phyloP scores from a whole-genome alignment of 2,888 invertebrate genomes.

The Plagiodera versicolora region DNA sequence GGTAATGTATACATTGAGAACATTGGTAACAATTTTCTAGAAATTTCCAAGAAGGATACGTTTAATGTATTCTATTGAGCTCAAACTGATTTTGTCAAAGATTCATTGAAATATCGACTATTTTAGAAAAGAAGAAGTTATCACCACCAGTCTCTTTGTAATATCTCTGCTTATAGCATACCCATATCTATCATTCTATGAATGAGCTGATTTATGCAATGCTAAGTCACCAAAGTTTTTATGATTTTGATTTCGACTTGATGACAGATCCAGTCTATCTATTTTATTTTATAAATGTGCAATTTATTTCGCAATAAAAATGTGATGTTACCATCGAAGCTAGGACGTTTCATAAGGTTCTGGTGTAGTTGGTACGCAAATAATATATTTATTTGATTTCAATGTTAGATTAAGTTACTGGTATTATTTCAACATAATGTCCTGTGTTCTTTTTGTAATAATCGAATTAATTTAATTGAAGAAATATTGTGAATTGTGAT shows the following conservation, averaged over 20 bases:
- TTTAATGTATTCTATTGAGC: not conserved
- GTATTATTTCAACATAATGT: slow-evolving; percentile 22
- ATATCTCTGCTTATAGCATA: slow-evolving; percentile 24
- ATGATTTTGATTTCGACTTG: slow-evolving; percentile 37
- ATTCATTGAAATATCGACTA: not conserved
- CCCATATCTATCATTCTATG: slow-evolving; percentile 36
- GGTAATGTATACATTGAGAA: slow-evolving; percentile 14
- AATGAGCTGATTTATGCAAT: slow-evolving; percentile 44
- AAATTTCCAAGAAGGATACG: not conserved
- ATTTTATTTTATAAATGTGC: slow-evolving; percentile 41
- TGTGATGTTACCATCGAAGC: slow-evolving; percentile 41
- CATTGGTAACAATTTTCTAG: not conserved
- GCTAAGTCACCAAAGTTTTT: slow-evolving; percentile 48
- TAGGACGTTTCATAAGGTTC: slow-evolving; percentile 18
- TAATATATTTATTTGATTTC: slow-evolving; percentile 32
- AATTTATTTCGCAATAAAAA: slow-evolving; percentile 47
- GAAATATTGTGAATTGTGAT: slow-evolving; percentile 29
- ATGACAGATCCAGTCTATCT: slow-evolving; percentile 25
- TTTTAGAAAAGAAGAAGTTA: no score
- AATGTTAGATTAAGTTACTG: slow-evolving; percentile 19
- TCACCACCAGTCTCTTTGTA: slow-evolving; percentile 14
- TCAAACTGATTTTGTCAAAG: not conserved
- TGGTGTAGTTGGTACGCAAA: slow-evolving; percentile 25
- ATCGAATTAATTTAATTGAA: slow-evolving; percentile 17
- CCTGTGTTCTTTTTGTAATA: slow-evolving; percentile 21